Evolutionary conservation across 2,113 vertebrate species (phyloP).

Genomic region (Nymphicus hollandicus): DNA sequence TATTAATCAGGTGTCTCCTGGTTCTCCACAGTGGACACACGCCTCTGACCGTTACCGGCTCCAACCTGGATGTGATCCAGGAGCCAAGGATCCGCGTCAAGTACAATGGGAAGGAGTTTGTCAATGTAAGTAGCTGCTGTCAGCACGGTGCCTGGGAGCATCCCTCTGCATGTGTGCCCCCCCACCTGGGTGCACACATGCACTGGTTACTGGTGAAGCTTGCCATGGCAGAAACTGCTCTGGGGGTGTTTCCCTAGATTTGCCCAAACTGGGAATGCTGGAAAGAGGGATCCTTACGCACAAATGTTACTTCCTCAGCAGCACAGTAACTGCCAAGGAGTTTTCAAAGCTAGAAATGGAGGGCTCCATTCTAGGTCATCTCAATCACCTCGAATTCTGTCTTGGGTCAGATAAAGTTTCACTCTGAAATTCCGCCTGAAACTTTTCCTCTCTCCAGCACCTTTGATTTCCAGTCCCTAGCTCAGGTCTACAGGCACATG

Average conservation of each 20-base stretch:
- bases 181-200: rapidly evolving
- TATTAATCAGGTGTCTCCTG: not conserved
- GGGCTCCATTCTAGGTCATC: not conserved
- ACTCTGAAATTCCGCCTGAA: not conserved
- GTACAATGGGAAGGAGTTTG: conserved; percentile 89
- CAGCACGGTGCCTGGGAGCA: not conserved
- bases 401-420: not conserved
- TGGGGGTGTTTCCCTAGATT: not conserved
- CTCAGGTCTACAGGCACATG: not conserved
- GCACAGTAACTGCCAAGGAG: not conserved
- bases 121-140: conserved; percentile 84
- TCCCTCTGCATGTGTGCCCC: not conserved
- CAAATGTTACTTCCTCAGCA: not conserved
- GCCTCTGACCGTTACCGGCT: conserved; percentile 88
- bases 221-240: rapidly evolving
- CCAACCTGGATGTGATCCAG: conserved; percentile 95
- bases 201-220: not conserved
- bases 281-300: not conserved
- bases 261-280: not conserved
- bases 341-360: not conserved
- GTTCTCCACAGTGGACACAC: conserved; percentile 87
- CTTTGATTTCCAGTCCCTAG: not conserved
- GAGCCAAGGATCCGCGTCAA: conserved; percentile 93
- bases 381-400: not conserved
- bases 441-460: not conserved